phyloP scores from a whole-genome alignment of 2,888 invertebrate genomes.

The Lepidochitona cinerea region DNA sequence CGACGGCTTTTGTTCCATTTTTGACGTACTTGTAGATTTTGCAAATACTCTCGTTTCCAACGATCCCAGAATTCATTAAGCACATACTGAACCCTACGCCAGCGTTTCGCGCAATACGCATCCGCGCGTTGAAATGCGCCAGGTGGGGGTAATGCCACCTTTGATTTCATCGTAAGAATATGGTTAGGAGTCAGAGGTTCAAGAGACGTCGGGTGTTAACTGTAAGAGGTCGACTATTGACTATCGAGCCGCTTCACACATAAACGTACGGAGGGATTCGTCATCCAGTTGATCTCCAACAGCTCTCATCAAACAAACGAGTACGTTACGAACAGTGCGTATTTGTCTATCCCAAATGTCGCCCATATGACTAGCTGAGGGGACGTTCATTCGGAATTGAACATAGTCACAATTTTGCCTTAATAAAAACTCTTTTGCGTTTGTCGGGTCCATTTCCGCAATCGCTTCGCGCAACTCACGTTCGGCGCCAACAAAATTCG shows the following conservation, averaged over 20 bases:
- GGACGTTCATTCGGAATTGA: slow-evolving; percentile 38
- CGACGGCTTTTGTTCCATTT: neutral
- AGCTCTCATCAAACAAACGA: slow-evolving; percentile 21
- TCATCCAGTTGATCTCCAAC: slow-evolving; percentile 19
- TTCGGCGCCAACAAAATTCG: slow-evolving; percentile 34
- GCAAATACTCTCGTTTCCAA: slow-evolving; percentile 22
- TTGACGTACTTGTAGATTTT: neutral
- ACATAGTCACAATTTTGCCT: slow-evolving; percentile 21
- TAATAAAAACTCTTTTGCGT: slow-evolving; percentile 16
- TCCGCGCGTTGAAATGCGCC: slow-evolving; percentile 27
- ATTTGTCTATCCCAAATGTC: slow-evolving; percentile 51
- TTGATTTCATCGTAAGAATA: slow-evolving; percentile 26
- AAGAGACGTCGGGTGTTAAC: slow-evolving; percentile 15
- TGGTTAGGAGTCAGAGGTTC: slow-evolving; percentile 13
- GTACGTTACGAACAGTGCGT: slow-evolving; percentile 33
- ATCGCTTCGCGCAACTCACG: slow-evolving; percentile 22
- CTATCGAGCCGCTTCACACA: slow-evolving; percentile 31
- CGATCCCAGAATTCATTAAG: too few species aligned
- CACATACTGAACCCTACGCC: too few species aligned
- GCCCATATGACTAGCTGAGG: slow-evolving; percentile 43
- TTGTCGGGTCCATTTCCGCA: slow-evolving; percentile 14
- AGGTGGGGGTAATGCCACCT: slow-evolving; percentile 28
- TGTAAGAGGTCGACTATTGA: slow-evolving; percentile 33
- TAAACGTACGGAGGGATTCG: slow-evolving; percentile 28
- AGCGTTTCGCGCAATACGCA: too few species aligned